Base-by-base conservation (phyloP, 2,888 invertebrate genomes). In the Notocelia uddmanniana region DNA sequence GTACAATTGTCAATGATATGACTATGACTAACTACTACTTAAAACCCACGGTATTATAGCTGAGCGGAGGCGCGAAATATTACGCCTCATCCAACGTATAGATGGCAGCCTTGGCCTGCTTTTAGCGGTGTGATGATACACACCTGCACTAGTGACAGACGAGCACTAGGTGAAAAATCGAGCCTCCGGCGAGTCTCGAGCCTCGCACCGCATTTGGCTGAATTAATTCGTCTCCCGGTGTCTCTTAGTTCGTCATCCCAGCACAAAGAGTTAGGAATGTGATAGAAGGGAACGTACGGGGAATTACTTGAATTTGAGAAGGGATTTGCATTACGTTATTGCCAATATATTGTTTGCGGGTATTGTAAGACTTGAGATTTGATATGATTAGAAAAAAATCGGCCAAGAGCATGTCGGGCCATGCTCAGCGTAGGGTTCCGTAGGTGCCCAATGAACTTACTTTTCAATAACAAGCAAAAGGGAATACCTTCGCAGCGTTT, bases 171-270 rank as follows among this genome's bases (percentile, higher is more conserved):
- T 84, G 85, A 92, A 91, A 92, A 92, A 92, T 90, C 91, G 90
- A 85, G 82, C 77, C 82, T 80, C 84, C 79, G 45, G 60, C 45
- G 66, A 50, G 58, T 52, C 58, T 54, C 70, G 37, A 54, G 41
- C 68, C 58, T 58, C 81, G 82, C 85, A 79, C 85, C 86, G 85
- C 85, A 79, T 86, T 87, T 83, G 87, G 86, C 88, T 87, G 89
- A 91, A 93, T 93, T 93, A 93, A 93, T 93, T 92, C 91, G 90
- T 92, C 89, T 90, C 89, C 85, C 86, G 90, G 85, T 90, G 91
- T 92, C 93, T 91, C 89, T 88, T 86, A 86, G 80, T 86, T 86
- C 86, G 86, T 89, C 90, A 88, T 84, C 81, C 81, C 79, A 64
- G 68, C 73, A 68, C 19, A 34, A 3, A 68, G 68, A 73, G 19